A percentile compares a stretch with the other conserved stretches of the same genome.
Evolutionary conservation across 2,888 invertebrate species (phyloP).

Genomic region (Pomacea canaliculata): DNA sequence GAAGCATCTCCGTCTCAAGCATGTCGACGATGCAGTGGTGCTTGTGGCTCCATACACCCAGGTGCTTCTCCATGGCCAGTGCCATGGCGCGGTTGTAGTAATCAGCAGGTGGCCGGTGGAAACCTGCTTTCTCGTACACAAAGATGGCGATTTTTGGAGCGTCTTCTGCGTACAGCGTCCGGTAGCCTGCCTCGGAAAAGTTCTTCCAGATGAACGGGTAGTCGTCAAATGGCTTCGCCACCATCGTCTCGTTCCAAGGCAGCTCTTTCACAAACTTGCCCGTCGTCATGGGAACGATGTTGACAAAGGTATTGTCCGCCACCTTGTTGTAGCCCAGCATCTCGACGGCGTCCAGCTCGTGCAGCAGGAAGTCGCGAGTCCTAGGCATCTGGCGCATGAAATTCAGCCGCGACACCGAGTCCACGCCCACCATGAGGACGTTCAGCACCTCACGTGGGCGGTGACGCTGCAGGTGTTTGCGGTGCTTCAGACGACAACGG

Average conservation of each 20-base stretch:
- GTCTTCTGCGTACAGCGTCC: slow-evolving; percentile 88
- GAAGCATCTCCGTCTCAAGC: slow-evolving; percentile 79
- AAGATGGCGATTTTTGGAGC: slow-evolving; percentile 83
- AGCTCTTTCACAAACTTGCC: slow-evolving; percentile 43
- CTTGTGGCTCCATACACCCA: slow-evolving; percentile 52
- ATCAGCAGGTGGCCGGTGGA: slow-evolving; percentile 84
- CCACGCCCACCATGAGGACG: slow-evolving; percentile 85
- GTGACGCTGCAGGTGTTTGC: slow-evolving; percentile 30
- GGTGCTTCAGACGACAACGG: slow-evolving; percentile 27
- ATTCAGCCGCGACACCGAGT: slow-evolving; percentile 87
- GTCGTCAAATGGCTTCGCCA: slow-evolving; percentile 44
- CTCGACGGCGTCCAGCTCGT: slow-evolving; percentile 80
- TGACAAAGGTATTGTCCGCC: slow-evolving; percentile 94
- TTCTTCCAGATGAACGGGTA: slow-evolving; percentile 87
- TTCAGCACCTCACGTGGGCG: slow-evolving; percentile 72
- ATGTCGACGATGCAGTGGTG: slow-evolving; percentile 78
- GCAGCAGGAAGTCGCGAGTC: slow-evolving; percentile 74
- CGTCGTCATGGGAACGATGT: slow-evolving; percentile 83
- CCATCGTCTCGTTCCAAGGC: slow-evolving; percentile 42
- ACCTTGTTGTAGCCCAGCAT: slow-evolving; percentile 92
- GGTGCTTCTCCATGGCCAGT: slow-evolving; percentile 72
- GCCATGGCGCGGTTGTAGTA: slow-evolving; percentile 85
- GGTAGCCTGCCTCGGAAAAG: slow-evolving; percentile 80
- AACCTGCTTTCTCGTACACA: slow-evolving; percentile 82
- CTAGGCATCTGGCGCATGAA: slow-evolving; percentile 86